A percentile compares a stretch with the other conserved stretches of the same genome.
phyloP scores from a whole-genome alignment of 2,113 vertebrate species.

The Syrmaticus mikado region DNA sequence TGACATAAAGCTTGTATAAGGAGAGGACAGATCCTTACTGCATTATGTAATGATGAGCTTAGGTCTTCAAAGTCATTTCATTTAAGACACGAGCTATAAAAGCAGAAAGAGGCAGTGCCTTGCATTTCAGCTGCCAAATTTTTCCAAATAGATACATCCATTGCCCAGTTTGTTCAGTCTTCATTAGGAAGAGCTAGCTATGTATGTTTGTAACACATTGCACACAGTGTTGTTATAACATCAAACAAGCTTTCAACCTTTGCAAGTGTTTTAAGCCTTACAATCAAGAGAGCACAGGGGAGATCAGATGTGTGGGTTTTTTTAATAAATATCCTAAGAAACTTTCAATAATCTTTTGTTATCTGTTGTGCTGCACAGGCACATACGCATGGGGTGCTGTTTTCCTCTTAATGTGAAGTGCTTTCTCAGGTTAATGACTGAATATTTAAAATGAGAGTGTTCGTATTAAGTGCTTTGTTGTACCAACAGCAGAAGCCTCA shows the following conservation, averaged over 20 bases:
- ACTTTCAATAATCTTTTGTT: not conserved
- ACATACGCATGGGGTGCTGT: not conserved
- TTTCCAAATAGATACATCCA: not conserved
- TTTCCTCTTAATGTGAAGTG: not conserved
- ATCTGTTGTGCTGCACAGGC: not conserved
- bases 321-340: conserved; percentile 3
- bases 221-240: not conserved
- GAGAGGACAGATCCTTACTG: not conserved
- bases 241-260: not conserved
- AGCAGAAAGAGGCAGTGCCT: not conserved
- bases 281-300: not conserved
- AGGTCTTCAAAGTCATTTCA: not conserved
- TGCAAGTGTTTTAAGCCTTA: not conserved
- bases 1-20: not conserved
- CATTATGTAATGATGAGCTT: not conserved
- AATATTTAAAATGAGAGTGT: conserved; percentile 51
- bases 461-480: conserved; percentile 21
- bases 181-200: not conserved
- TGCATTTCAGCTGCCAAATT: not conserved
- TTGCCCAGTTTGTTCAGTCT: not conserved
- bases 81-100: not conserved
- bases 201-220: not conserved
- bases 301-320: not conserved
- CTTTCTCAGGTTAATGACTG: conserved; percentile 40
- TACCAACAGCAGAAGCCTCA: conserved; percentile 41